Base-by-base conservation (phyloP, 2,888 invertebrate species). In the Tiphia femorata region DNA sequence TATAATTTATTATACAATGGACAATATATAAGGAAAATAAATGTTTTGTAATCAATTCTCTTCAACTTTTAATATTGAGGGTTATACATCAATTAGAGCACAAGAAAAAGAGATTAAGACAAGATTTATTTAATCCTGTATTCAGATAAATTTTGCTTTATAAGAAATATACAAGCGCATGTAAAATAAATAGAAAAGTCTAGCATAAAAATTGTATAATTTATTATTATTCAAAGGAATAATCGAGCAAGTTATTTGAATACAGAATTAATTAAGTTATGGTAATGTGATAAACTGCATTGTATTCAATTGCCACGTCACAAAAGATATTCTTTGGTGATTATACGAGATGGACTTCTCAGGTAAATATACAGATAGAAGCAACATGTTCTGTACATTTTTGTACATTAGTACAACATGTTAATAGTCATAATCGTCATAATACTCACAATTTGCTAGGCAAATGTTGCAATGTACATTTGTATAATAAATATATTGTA, bases 311-410 rank as follows among this genome's bases (percentile, higher is more conserved):
- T 55, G 41, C 49, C 33, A 57, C 51, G 62, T 66, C 47, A 50
- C 62, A 57, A 60, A 67, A 63, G 58, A 61, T 56, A 61, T 66
- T 73, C 69, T 73, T 75, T 73, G 73, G 75, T 66, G 50, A 62
- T 56, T 51, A 44, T 62, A 54, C 49, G 42, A 49, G 50, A 52
- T 62, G 55, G 48, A 33, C 52, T 55, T 35, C 52, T 37, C 56
- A 56, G 43, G 49, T 64, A 64, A 44, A 38, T 58, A 54, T 58
- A 40, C 41, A 55, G 25, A 25, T 50, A 38, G 40, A 43, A 50
- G 38, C 44, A 52, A 53, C 35, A 53, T 56, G 44, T 52, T 52
- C 35, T 41, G 40, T 49, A 50, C 49, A 21, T 33, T 5, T 25
- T 6, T 25, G 25, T 25, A 25, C 25, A 25, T 25, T 25, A 42